These are phyloP conservation scores for Ceyx margarethae DNA, from an alignment of 2,113 vertebrate species.

Conservation along the genomic window DNA sequence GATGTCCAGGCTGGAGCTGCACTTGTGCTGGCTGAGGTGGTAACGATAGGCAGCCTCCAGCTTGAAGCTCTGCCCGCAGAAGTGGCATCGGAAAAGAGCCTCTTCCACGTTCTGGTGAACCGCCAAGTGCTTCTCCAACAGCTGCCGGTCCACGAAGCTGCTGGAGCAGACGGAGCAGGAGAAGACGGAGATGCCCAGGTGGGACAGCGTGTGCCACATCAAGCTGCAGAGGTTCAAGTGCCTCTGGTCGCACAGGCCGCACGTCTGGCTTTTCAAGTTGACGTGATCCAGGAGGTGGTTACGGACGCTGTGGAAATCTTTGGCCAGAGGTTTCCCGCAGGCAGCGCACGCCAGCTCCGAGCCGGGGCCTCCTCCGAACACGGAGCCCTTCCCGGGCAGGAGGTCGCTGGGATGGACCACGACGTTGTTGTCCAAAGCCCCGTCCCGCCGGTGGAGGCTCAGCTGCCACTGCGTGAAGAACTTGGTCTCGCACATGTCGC, in stretches of 20 bases:
- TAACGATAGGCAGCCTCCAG: slow-evolving; percentile 84
- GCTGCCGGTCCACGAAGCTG: slow-evolving; percentile 88
- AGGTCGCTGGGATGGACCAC: slow-evolving; percentile 77
- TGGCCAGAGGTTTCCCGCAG: slow-evolving; percentile 84
- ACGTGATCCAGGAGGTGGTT: slow-evolving; percentile 88
- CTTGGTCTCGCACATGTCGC: slow-evolving; percentile 91
- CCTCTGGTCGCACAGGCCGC: slow-evolving; percentile 84
- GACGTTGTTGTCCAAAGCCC: slow-evolving; percentile 77
- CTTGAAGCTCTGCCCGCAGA: slow-evolving; percentile 80
- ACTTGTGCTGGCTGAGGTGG: slow-evolving; percentile 88
- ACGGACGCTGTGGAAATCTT: slow-evolving; percentile 87
- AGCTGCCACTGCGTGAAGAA: slow-evolving; percentile 91
- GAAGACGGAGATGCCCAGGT: slow-evolving; percentile 86
- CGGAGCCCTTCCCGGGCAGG: slow-evolving; percentile 63
- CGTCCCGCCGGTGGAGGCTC: slow-evolving; percentile 85
- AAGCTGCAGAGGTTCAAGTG: slow-evolving; percentile 88
- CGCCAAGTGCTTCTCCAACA: slow-evolving; percentile 88
- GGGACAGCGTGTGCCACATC: slow-evolving; percentile 90
- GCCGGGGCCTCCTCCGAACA: slow-evolving; percentile 53
- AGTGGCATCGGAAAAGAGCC: slow-evolving; percentile 78
- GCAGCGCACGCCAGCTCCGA: slow-evolving; percentile 80
- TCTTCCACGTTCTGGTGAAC: slow-evolving; percentile 82
- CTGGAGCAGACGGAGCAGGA: slow-evolving; percentile 87
- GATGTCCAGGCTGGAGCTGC: slow-evolving; percentile 70
- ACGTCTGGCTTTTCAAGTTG: slow-evolving; percentile 84